Conservation (phyloP, 2,113 vertebrate genomes). For the Sylvia atricapilla region DNA sequence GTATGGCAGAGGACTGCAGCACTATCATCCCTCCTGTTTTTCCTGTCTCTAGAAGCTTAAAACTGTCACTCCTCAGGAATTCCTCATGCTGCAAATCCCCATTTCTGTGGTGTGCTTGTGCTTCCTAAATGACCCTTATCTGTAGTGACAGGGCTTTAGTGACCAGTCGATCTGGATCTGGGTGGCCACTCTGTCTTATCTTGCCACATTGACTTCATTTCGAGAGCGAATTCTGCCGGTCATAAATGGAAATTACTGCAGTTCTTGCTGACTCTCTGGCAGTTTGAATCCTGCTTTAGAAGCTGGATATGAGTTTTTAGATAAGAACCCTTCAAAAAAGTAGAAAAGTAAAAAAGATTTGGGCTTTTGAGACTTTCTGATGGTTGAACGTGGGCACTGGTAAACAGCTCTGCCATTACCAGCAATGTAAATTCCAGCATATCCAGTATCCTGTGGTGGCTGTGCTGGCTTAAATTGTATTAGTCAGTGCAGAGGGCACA, state of each 20-base stretch:
- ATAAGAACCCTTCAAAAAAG: not conserved
- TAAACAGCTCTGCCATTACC: not conserved
- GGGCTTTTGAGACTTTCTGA: not conserved
- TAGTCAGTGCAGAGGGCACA: not conserved
- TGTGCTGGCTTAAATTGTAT: not conserved
- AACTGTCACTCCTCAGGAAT: slow-evolving; percentile 13
- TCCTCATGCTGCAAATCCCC: not conserved
- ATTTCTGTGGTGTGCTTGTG: not conserved
- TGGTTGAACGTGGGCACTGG: not conserved
- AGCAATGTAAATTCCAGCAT: not conserved
- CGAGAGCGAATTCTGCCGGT: not conserved
- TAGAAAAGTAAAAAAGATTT: not conserved
- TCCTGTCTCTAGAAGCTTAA: slow-evolving; percentile 8
- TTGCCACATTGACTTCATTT: slow-evolving; percentile 18
- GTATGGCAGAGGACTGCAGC: not conserved
- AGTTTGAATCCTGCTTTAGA: not conserved
- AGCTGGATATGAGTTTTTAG: not conserved
- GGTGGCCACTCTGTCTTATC: slow-evolving; percentile 11
- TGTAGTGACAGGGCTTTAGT: not conserved
- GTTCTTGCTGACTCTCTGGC: not conserved
- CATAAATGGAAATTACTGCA: slow-evolving; percentile 11
- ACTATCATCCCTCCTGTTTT: not conserved
- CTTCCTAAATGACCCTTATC: slow-evolving; percentile 3
- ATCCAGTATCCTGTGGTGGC: not conserved
- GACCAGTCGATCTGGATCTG: not conserved